A percentile compares a stretch with the other conserved stretches of the same genome.
These are phyloP conservation scores for Amphimedon queenslandica DNA, from an alignment of 37 sponge, comb jelly and placozoan genomes.

Conservation along the genomic window DNA sequence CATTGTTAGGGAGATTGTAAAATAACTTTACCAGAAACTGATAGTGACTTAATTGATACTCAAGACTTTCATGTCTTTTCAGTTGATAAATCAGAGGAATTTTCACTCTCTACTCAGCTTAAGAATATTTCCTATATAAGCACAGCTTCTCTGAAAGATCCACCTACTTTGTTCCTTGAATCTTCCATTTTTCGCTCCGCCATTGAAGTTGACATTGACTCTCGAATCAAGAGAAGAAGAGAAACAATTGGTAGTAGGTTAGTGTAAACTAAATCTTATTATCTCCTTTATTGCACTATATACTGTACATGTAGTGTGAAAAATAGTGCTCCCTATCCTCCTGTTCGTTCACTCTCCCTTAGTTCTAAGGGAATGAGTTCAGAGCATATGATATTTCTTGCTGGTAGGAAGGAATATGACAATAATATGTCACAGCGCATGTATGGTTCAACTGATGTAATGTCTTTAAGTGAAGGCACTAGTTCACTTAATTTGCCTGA, in stretches of 20 bases:
- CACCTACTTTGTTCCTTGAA: slow-evolving; percentile 22
- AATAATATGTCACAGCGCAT: background rate
- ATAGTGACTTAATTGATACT: slow-evolving; percentile 37
- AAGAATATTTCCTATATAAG: background rate
- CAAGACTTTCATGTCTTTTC: slow-evolving; percentile 43
- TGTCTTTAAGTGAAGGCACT: background rate
- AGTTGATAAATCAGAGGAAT: slow-evolving; percentile 1
- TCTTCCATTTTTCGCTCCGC: slow-evolving; percentile 44
- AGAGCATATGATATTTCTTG: slow-evolving; percentile 34
- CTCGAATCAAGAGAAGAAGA: slow-evolving; percentile 4
- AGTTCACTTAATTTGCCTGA: background rate
- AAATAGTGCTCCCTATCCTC: slow-evolving; percentile 9
- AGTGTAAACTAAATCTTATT: background rate
- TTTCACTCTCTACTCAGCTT: background rate
- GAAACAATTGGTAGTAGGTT: background rate
- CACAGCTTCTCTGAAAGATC: background rate
- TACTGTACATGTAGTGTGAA: slow-evolving; percentile 10
- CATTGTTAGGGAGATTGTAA: slow-evolving; percentile 18
- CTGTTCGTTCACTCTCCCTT: slow-evolving; percentile 31
- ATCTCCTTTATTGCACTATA: too few relatives aligned
- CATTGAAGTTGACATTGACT: slow-evolving; percentile 22
- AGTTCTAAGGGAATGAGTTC: slow-evolving; percentile 5
- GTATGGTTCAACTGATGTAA: background rate
- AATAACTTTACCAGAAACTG: slow-evolving; percentile 47
- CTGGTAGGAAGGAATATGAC: slow-evolving; percentile 17